Evolutionary conservation across 2,113 vertebrate species (phyloP), one percentile per base, ranked within the genome.

Genomic region (Nibea albiflora): DNA sequence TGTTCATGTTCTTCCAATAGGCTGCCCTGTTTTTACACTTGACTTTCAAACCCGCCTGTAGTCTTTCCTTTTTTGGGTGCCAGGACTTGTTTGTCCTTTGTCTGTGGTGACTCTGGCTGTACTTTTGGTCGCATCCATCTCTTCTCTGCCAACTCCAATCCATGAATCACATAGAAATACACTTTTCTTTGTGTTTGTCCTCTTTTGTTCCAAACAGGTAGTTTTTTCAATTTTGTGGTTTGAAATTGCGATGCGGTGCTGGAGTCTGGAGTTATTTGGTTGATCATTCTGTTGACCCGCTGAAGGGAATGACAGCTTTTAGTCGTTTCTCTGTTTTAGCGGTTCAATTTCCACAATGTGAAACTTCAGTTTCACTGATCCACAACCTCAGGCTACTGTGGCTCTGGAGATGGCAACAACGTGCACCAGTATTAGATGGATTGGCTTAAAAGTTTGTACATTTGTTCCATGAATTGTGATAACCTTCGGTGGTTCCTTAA

Each of bases 121-220:
- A 15, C 22, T 67, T 60, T 46, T 72, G 14, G 74, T 49, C 35
- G 22, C 14, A 44, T 24, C 19, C 4, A 0, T 31, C 24, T 67
- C 61, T 9, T 7, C 42, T 80, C 50, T 49, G 31, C 52, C 67
- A 53, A 60, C 64, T 56, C 56, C 28, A 10, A 66, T 64, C 50
- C 22, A 53, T 10, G 35, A 74, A 49, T 73, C 56, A n/a, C 39
- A 68, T 56, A 53, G 39, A 84, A 54, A 54, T 69, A 49, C 14
- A 20, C 24, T 74, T 22, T 19, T 42, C 39, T 44, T 57, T 68
- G 56, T 62, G 60, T 72, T 80, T 76, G 46, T 22, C 28, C 5
- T 66, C 60, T 49, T 35, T 26, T 15, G 57, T 70, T 70, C 35
- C 82, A 63, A 64, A 57, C 52, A 31, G 47, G 1, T 46, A 16